phyloP scores from a whole-genome alignment of 2,113 vertebrate species.

The Sciurus niger region DNA sequence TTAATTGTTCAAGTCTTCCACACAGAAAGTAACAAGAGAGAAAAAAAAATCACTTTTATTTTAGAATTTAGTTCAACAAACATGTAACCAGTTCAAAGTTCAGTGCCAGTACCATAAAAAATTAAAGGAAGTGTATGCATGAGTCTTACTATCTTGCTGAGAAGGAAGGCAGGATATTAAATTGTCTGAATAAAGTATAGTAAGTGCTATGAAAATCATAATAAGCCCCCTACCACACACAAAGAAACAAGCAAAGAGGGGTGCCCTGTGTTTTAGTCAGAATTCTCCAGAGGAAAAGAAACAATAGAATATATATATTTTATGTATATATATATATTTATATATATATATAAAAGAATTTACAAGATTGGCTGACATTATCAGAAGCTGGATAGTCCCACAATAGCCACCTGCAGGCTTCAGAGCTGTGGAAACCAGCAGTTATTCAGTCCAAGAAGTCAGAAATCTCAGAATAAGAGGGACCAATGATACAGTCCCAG shows the following conservation, averaged over 20 bases:
- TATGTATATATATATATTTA: not conserved
- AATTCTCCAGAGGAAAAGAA: not conserved
- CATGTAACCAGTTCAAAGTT: not conserved
- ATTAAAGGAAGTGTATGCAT: not conserved
- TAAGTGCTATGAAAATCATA: not conserved
- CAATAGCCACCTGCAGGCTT: not conserved
- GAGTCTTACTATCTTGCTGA: not conserved
- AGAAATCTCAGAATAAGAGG: not conserved
- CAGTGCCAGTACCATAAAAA: not conserved
- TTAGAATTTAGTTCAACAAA: slow-evolving; percentile 8
- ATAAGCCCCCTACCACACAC: not conserved
- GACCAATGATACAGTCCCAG: no score
- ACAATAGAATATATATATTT: not conserved
- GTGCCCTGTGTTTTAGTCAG: not conserved
- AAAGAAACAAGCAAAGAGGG: not conserved
- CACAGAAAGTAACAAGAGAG: not conserved
- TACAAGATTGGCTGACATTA: not conserved
- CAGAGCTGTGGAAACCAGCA: not conserved
- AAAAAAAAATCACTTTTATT: not conserved
- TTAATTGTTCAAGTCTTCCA: not conserved
- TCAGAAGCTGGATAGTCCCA: not conserved
- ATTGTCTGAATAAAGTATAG: not conserved
- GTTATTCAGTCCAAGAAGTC: not conserved
- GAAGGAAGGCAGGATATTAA: not conserved
- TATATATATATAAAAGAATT: not conserved